These are phyloP conservation scores for Myocastor coypus DNA, from an alignment of 2,113 vertebrate species.

Conservation along the genomic window DNA sequence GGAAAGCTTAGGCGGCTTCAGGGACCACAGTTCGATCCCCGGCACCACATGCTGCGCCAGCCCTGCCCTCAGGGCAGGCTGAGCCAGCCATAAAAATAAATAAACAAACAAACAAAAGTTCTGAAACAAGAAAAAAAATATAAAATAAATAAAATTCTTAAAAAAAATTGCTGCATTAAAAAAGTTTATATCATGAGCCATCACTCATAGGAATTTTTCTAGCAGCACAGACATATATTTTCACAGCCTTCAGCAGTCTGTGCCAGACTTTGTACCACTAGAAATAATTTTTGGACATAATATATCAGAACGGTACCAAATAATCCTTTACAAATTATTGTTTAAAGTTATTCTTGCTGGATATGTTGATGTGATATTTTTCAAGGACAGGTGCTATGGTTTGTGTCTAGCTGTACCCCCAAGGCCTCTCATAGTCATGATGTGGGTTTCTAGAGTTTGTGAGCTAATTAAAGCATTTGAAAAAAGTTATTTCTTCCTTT, in stretches of 20 bases:
- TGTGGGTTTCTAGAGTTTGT: too few relatives aligned
- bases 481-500: background rate
- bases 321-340: slow-evolving; percentile 2
- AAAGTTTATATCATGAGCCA: background rate
- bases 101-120: too few relatives aligned
- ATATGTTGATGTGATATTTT: background rate
- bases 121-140: too few relatives aligned
- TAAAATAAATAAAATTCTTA: too few relatives aligned
- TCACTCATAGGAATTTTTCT: slow-evolving; percentile 11
- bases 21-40: too few relatives aligned
- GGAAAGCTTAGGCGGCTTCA: too few relatives aligned
- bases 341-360: slow-evolving; percentile 7
- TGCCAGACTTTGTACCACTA: slow-evolving; percentile 7
- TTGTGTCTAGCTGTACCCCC: too few relatives aligned
- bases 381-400: background rate
- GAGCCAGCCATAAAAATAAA: too few relatives aligned
- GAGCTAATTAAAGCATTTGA: background rate
- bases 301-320: background rate
- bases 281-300: background rate
- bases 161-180: background rate
- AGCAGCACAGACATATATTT: background rate
- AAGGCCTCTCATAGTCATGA: too few relatives aligned
- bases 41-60: too few relatives aligned
- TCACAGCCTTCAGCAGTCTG: background rate
- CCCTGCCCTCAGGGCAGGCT: too few relatives aligned